phyloP scores from a whole-genome alignment of 2,113 vertebrate genomes.

The Psettodes erumei region DNA sequence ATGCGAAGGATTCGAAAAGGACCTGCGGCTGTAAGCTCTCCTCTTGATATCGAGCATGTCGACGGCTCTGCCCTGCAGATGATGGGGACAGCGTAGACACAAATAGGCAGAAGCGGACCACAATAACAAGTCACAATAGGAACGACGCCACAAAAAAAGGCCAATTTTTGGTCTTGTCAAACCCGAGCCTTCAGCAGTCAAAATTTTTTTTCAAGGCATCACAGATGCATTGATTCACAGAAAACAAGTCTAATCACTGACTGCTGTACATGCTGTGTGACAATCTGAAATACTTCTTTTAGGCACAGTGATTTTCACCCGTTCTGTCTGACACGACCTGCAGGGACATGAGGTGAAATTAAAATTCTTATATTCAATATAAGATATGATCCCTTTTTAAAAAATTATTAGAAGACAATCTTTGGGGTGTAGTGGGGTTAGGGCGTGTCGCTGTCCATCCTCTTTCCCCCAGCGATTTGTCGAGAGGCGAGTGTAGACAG shows the following conservation, averaged over 20 bases:
- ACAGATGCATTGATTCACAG: constrained; percentile 76
- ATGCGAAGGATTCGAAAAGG: background rate
- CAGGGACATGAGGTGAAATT: constrained; percentile 35
- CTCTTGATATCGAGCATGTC: constrained; percentile 12
- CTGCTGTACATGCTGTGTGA: constrained; percentile 21
- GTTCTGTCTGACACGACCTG: constrained; percentile 31
- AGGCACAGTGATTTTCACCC: constrained; percentile 66
- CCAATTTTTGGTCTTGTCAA: constrained; percentile 47
- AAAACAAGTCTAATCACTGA: constrained; percentile 19
- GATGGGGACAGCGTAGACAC: constrained; percentile 5
- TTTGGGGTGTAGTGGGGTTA: constrained; percentile 12
- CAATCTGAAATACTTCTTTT: constrained; percentile 39
- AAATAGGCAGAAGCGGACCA: constrained; percentile 8
- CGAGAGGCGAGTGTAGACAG: constrained; percentile 42
- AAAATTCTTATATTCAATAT: constrained; percentile 42
- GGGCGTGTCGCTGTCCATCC: background rate
- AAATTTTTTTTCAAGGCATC: constrained; percentile 80
- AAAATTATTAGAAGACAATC: constrained; percentile 32
- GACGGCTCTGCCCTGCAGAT: constrained; percentile 10
- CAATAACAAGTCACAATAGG: constrained; percentile 26
- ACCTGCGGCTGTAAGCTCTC: background rate
- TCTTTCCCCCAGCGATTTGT: constrained; percentile 23
- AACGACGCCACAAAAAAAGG: constrained; percentile 46
- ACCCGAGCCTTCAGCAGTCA: constrained; percentile 9
- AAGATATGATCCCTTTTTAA: constrained; percentile 60